Evolutionary conservation across 2,797 vertebrate genomes (phyloP).

Genomic region (Sciurus vulgaris): DNA sequence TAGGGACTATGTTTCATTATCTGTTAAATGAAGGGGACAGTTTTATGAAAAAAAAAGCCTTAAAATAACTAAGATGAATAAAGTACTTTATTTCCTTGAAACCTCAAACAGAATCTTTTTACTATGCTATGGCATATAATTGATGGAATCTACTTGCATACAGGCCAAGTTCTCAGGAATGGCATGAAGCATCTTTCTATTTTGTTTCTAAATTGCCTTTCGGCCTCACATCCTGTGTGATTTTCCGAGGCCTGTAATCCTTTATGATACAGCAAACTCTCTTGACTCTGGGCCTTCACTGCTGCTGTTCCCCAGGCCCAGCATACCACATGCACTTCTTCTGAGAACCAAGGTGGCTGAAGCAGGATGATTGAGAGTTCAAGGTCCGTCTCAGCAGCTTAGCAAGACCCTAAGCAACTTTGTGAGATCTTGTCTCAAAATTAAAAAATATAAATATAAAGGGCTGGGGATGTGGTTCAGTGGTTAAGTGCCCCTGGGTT

Average conservation of each 20-base stretch:
- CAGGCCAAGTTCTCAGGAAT: background rate
- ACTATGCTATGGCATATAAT: background rate
- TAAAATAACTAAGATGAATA: background rate
- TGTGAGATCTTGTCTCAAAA: no score
- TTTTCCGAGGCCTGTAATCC: background rate
- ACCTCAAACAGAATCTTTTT: background rate
- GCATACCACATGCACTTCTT: background rate
- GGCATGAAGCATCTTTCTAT: background rate
- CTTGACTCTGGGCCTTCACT: background rate
- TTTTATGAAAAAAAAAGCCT: constrained; percentile 8
- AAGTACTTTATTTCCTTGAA: background rate
- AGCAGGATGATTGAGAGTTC: no score
- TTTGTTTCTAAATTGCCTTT: background rate
- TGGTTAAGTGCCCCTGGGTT: no score
- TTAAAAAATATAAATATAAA: no score
- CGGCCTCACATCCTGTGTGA: background rate
- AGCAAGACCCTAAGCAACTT: no score
- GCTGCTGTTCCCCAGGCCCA: no score
- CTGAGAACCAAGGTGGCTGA: background rate
- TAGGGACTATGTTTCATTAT: background rate
- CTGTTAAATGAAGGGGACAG: background rate
- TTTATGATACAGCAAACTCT: background rate
- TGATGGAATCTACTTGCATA: constrained; percentile 12
- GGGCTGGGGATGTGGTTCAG: no score
- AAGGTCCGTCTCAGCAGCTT: no score